Evolutionary conservation across 2,888 invertebrate species (phyloP), one percentile per base, ranked within the genome.

Genomic region (Lasioglossum morio): DNA sequence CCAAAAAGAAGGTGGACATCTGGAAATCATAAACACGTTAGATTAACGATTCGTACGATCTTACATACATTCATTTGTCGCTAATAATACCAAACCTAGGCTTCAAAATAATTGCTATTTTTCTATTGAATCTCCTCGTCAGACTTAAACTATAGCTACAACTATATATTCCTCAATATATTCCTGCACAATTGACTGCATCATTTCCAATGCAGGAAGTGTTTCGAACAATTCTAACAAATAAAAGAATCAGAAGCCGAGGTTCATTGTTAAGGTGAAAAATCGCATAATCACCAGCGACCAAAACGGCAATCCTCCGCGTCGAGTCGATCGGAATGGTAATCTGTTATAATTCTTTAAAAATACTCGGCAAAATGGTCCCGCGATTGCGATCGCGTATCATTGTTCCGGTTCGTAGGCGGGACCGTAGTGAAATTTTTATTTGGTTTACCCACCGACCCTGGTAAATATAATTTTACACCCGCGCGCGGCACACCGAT

Each of bases 401-500:
- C 81, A 46, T 63, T 40, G 72, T 16, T 8, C 30, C 37, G 40
- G 10, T 5, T 8, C 27, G 53, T 43, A 40, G 69, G 63, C 63
- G 48, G 46, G 74, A 40, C 1, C 48, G 19, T 34, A 43, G 12
- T 63, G 79, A 85, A 83, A 83, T 69, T 85, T 85, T 85, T 69
- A 84, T 74, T 70, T 73, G 23, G 57, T 60, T 75, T 60, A 66
- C 66, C 27, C 48, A 75, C 27, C 48, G 27, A n/a, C 78, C 37
- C 27, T 14, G 23, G 72, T 72, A 76, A 86, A 86, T 81, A 78
- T 78, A 76, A 86, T 81, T 84, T 81, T 78, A 60, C 77, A 66
- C 46, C 30, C 69, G 37, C n/a, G 34, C 72, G 27, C 72, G 48
- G 75, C 69, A 69, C 46, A 57, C 37, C 69, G 69, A 19, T 2